Evolutionary conservation across 1,140 invertebrate genomes (phyloP).

Genomic region (Nixonia krombeini): DNA sequence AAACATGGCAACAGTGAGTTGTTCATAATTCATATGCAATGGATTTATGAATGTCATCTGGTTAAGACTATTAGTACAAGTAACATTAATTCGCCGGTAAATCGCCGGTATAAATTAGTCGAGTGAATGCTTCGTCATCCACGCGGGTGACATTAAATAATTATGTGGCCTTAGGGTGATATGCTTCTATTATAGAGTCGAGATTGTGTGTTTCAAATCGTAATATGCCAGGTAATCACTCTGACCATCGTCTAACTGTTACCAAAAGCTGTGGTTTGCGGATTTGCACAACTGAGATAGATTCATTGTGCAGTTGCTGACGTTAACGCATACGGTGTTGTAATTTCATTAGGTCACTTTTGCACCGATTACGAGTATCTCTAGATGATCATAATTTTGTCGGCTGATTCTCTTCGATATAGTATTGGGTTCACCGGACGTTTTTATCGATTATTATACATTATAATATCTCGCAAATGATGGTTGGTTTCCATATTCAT

Average conservation of each 20-base stretch:
- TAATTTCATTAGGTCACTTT: conserved; percentile 3
- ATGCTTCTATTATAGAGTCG: conserved; percentile 47
- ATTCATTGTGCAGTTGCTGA: conserved; percentile 16
- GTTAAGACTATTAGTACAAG: not conserved
- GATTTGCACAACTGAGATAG: conserved; percentile 23
- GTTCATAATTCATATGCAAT: too few relatives aligned
- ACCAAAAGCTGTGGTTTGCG: conserved; percentile 46
- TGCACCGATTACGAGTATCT: too few relatives aligned
- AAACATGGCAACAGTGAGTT: too few relatives aligned
- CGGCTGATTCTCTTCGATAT: too few relatives aligned
- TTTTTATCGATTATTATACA: too few relatives aligned
- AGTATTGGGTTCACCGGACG: too few relatives aligned
- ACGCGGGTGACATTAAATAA: conserved; percentile 58
- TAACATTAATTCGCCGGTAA: not conserved
- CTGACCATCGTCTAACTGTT: conserved; percentile 57
- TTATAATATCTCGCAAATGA: too few relatives aligned
- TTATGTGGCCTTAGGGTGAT: conserved; percentile 54
- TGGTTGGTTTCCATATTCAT: too few relatives aligned
- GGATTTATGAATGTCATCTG: not conserved
- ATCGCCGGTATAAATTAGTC: conserved; percentile 7
- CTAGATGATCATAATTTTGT: too few relatives aligned
- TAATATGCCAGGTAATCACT: conserved; percentile 51
- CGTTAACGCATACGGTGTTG: conserved; percentile 17
- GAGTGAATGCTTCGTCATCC: conserved; percentile 35
- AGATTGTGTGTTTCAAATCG: conserved; percentile 47